A percentile compares a stretch with the other conserved stretches of the same genome.
These are phyloP conservation scores for Caretta caretta DNA, from an alignment of 2,113 vertebrate genomes.

Conservation along the genomic window DNA sequence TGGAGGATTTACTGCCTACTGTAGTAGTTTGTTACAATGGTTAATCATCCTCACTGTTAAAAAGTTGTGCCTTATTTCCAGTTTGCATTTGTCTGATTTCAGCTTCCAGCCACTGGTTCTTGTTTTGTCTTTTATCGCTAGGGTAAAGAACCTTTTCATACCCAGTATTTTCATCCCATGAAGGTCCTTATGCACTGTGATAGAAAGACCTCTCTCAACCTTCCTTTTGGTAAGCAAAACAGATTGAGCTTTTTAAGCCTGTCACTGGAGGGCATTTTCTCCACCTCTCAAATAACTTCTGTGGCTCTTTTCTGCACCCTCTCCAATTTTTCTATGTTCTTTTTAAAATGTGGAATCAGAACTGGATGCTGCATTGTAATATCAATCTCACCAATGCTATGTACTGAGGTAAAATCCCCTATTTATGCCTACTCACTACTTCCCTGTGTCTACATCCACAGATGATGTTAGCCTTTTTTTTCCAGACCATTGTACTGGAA, in stretches of 20 bases:
- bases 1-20: not conserved
- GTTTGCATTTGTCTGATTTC: not conserved
- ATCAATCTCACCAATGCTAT: not conserved
- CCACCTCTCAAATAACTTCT: not conserved
- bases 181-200: not conserved
- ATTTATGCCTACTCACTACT: not conserved
- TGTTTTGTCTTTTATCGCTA: not conserved
- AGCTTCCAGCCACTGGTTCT: not conserved
- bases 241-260: not conserved
- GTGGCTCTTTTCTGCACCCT: fast-evolving
- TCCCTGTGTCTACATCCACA: too few relatives aligned
- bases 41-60: not conserved
- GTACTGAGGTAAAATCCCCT: not conserved
- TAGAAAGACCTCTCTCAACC: not conserved
- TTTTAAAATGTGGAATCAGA: not conserved
- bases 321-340: not conserved
- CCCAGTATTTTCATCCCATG: not conserved
- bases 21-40: not conserved
- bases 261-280: not conserved
- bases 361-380: not conserved
- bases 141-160: too few relatives aligned
- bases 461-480: too few relatives aligned
- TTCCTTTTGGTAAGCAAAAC: not conserved
- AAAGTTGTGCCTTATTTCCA: not conserved
- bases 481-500: too few relatives aligned